Base-by-base conservation (phyloP, 2,888 invertebrate species). In the Erebia palarica region DNA sequence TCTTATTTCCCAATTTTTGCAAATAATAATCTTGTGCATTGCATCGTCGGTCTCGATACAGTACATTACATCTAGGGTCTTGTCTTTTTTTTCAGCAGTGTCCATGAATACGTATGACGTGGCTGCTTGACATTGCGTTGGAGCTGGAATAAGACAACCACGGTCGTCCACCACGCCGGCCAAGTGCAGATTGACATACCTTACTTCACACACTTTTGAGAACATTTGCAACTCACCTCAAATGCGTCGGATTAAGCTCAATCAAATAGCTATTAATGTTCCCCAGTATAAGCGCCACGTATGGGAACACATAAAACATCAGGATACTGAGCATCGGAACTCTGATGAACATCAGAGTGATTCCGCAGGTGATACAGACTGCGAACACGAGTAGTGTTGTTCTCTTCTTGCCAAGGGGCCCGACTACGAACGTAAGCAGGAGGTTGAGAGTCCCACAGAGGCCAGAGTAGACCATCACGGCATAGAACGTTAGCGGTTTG, bases 221-320 rank as follows among this genome's bases (percentile, higher is more conserved):
- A n/a, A n/a, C n/a, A n/a, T n/a, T n/a, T n/a, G n/a, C n/a, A n/a
- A n/a, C 75, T 72, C 68, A 89, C 90, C 90, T 86, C 68, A 91
- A 83, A 81, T 90, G 82, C 5, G 91, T 92, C 36, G 91, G 91
- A 74, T 90, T 91, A n/a, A 90, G 71, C n/a, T 91, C 91, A n/a
- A 91, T 87, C 69, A 91, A 80, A 76, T 87, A 91, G 1, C 88
- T 88, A 68, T 92, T 91, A 0, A 87, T 79, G 70, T 87, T 89
- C 11, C 89, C 90, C 75, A 91, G 77, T 68, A 90, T 88, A 1
- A 89, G 77, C 4, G 86, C 82, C 14, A 88, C 87, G 71, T 87
- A 88, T 0, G 90, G 80, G 57, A 91, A 90, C 27, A 85, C 63
- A 78, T 81, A 89, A 79, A 91, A 91, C 44, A 90, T 70, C 0